A percentile compares a stretch with the other conserved stretches of the same genome.
Evolutionary conservation across 2,113 vertebrate species (phyloP).

Genomic region (Eupsittula cactorum): DNA sequence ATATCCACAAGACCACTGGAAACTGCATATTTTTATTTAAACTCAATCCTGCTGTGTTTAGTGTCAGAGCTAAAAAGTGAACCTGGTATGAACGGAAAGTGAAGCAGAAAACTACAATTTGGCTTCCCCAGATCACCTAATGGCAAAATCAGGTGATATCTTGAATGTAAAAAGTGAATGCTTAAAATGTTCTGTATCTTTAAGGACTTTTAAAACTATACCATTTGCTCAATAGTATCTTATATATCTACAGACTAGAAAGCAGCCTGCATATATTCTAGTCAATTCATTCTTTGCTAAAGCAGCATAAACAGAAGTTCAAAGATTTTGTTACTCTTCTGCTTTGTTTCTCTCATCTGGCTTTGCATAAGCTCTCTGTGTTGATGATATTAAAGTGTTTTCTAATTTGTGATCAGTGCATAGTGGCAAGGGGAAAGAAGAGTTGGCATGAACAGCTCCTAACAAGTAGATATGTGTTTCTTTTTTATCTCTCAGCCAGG

Average conservation of each 20-base stretch:
- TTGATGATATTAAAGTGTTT: slow-evolving; percentile 11
- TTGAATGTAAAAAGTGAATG: not conserved
- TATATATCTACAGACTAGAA: not conserved
- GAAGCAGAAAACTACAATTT: not conserved
- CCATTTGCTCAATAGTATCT: not conserved
- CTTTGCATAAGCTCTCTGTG: not conserved
- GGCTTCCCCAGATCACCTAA: not conserved
- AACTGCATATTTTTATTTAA: slow-evolving; percentile 16
- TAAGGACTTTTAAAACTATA: not conserved
- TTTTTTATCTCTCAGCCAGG: slow-evolving; percentile 46
- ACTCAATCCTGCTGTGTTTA: not conserved
- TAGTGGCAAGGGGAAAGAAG: not conserved
- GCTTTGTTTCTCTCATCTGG: not conserved
- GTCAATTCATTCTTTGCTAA: not conserved
- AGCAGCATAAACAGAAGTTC: not conserved
- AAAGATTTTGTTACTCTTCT: not conserved
- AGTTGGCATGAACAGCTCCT: not conserved
- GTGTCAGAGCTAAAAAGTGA: not conserved
- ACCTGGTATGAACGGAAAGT: not conserved
- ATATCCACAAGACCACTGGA: not conserved
- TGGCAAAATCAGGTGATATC: not conserved
- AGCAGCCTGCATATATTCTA: not conserved
- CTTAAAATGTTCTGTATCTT: not conserved
- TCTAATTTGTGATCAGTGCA: not conserved
- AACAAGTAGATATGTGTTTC: slow-evolving; percentile 18